Percentiles rank a stretch among this genome's conserved stretches.
phyloP scores from a whole-genome alignment of 2,113 vertebrate species.

The Hypocryptadius cinnamomeus region DNA sequence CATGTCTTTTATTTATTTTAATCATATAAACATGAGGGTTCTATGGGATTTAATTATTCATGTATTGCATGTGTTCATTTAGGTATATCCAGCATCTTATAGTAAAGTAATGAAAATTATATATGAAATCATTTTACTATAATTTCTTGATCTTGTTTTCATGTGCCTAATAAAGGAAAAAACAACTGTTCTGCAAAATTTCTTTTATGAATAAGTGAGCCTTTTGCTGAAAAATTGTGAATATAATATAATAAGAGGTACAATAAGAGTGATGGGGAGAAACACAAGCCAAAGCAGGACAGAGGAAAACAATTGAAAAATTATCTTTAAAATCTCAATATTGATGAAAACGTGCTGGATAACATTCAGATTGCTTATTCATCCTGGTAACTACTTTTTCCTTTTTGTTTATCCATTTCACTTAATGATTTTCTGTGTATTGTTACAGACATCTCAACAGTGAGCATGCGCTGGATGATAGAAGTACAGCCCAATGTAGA shows the following conservation, averaged over 20 bases:
- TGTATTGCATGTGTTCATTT: constrained; percentile 16
- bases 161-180: neutral
- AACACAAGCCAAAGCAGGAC: constrained; percentile 7
- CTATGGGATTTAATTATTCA: constrained; percentile 21
- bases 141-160: constrained; percentile 4
- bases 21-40: neutral
- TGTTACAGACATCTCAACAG: constrained; percentile 98
- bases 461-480: constrained; percentile 98
- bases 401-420: constrained; percentile 74
- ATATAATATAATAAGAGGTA: neutral
- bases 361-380: constrained; percentile 34
- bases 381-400: constrained; percentile 68
- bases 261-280: neutral
- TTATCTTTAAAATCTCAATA: neutral
- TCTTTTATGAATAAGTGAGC: neutral
- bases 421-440: constrained; percentile 77
- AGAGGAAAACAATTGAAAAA: neutral
- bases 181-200: constrained; percentile 33
- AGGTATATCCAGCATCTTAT: constrained; percentile 3
- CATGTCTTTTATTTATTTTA: constrained; percentile 5
- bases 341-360: constrained; percentile 47
- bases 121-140: neutral
- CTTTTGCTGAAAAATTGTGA: neutral
- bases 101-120: neutral
- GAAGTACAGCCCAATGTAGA: constrained; percentile 99